A percentile compares a stretch with the other conserved stretches of the same genome.
phyloP scores from a whole-genome alignment of 2,888 invertebrate species.

The Phlogophora meticulosa region DNA sequence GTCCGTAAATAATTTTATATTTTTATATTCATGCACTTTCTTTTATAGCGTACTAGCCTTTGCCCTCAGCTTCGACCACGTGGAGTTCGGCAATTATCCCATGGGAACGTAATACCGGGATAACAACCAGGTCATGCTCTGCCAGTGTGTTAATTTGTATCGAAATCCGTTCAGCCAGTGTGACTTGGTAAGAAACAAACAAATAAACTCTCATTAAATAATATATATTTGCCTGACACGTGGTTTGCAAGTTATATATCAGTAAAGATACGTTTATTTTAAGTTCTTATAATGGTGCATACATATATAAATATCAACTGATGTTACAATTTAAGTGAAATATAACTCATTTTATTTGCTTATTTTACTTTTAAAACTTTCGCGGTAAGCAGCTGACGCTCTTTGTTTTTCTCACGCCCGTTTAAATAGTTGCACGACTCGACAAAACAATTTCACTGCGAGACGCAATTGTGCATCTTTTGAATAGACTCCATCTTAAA shows the following conservation, averaged over 20 bases:
- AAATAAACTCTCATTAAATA: too few relatives aligned
- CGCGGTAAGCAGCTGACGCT: conserved; percentile 17
- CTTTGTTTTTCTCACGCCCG: conserved; percentile 15
- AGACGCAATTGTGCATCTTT: conserved; percentile 36
- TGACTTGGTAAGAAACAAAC: too few relatives aligned
- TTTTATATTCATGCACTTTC: not conserved
- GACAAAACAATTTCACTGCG: conserved; percentile 34
- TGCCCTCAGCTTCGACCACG: too few relatives aligned
- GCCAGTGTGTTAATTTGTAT: too few relatives aligned
- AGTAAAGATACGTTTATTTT: not conserved
- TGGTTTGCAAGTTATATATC: too few relatives aligned
- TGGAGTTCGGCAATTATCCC: too few relatives aligned
- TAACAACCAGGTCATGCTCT: too few relatives aligned
- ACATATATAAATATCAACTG: conserved; percentile 9
- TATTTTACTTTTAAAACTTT: conserved; percentile 29
- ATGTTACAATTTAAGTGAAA: conserved; percentile 11
- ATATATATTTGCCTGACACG: too few relatives aligned
- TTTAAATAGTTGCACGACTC: conserved; percentile 22
- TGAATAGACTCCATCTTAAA: conserved; percentile 44
- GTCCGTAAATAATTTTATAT: not conserved
- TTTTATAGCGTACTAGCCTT: too few relatives aligned
- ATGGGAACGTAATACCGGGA: too few relatives aligned
- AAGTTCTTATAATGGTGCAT: not conserved
- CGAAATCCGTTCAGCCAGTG: too few relatives aligned
- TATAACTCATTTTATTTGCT: conserved; percentile 16